Evolutionary conservation across 2,797 vertebrate genomes (phyloP), one percentile per base, ranked within the genome.

Genomic region (Chelmon rostratus): DNA sequence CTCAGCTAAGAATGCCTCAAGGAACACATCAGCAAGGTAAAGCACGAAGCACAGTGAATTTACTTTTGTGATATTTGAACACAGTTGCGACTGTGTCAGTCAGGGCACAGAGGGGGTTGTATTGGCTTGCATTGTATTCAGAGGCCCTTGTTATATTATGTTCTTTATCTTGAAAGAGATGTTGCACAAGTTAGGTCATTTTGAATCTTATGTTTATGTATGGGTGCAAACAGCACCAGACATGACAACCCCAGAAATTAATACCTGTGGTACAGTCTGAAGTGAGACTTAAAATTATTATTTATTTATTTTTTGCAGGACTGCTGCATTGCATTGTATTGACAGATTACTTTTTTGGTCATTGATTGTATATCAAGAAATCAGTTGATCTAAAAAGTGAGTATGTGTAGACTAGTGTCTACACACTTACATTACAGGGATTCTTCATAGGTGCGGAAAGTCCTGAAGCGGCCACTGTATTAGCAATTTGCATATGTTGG

Each of bases 11-110:
- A 97, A 96, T 9, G 90, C 96, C 86, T 96, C 97, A 88, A 96
- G 97, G 90, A 98, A 96, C 92, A 96, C 96, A 81, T 97, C 98
- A 84, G 96, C 96, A 92, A 99, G 98, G 98, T 99, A 95, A 65
- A 68, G 16, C 10, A 8, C 7, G 46, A 16, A 76, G n/a, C 50
- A 44, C 7, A 62, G 67, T 6, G 33, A 57, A 53, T 64, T 6
- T n/a, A 49, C 66, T 64, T 50, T 25, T 10, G 19, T 44, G 15
- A 68, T 19, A 62, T 10, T 18, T 68, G 3, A 61, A 53, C 65
- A 13, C 28, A 6, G 13, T 52, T 66, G 19, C 0, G 4, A 52
- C 7, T 4, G 15, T 58, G 5, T n/a, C 18, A n/a, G 21, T 25
- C 3, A 62, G 23, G 49, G 52, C 21, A 37, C 1, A n/a, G 3